These are phyloP conservation scores for Lophotis ruficrista DNA, from an alignment of 2,113 vertebrate species.

Conservation along the genomic window DNA sequence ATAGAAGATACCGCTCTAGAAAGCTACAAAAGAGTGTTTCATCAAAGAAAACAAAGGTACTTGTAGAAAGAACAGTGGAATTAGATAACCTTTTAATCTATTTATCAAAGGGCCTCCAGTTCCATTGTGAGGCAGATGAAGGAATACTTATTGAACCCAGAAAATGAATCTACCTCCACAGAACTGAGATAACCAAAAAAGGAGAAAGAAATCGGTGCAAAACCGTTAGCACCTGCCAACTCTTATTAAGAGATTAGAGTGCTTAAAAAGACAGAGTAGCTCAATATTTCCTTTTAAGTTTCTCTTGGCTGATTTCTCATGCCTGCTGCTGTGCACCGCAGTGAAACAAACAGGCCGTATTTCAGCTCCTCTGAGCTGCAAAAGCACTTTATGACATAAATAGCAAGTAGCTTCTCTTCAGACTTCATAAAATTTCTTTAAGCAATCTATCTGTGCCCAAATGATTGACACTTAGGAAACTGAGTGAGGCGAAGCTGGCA, in stretches of 20 bases:
- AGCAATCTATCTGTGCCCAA: neutral
- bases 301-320: constrained; percentile 20
- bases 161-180: constrained; percentile 31
- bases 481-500: neutral
- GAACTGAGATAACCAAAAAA: constrained; percentile 1
- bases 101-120: neutral
- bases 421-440: neutral
- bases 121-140: constrained; percentile 19
- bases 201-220: neutral
- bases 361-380: constrained; percentile 28
- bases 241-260: constrained; percentile 58
- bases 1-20: neutral
- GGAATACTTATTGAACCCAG: constrained; percentile 9
- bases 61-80: constrained; percentile 12
- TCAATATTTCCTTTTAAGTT: constrained; percentile 63
- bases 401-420: neutral
- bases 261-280: constrained; percentile 31
- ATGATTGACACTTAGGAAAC: neutral
- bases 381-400: constrained; percentile 25
- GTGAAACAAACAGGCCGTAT: constrained; percentile 51
- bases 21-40: constrained; percentile 4
- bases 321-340: neutral
- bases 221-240: constrained; percentile 24
- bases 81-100: constrained; percentile 54
- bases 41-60: constrained; percentile 22